A percentile compares a stretch with the other conserved stretches of the same genome.
phyloP scores from a whole-genome alignment of 2,797 vertebrate genomes.

The Scarus forsteni region DNA sequence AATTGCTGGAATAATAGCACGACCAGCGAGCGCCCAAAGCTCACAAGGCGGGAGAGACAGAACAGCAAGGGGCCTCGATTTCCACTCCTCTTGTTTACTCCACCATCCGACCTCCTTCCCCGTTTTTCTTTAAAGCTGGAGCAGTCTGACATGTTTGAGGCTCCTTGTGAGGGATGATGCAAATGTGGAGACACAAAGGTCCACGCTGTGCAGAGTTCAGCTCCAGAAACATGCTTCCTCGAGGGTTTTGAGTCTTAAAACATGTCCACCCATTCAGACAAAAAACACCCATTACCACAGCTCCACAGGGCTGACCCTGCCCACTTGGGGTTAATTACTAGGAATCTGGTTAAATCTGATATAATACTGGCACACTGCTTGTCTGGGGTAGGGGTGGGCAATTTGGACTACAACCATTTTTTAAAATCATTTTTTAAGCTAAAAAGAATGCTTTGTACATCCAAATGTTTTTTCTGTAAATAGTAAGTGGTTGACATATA shows the following conservation, averaged over 20 bases:
- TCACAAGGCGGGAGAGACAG: constrained; percentile 29
- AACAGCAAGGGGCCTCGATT: constrained; percentile 51
- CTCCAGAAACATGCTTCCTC: constrained; percentile 42
- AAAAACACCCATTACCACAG: constrained; percentile 85
- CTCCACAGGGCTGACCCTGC: constrained; percentile 65
- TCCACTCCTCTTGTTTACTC: constrained; percentile 48
- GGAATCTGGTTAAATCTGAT: constrained; percentile 81
- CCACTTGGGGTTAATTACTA: constrained; percentile 78
- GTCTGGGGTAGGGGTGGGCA: constrained; percentile 49
- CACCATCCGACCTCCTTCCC: constrained; percentile 23
- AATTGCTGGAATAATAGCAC: constrained; percentile 60
- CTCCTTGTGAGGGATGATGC: constrained; percentile 50
- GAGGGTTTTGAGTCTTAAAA: constrained; percentile 70
- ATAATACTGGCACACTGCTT: constrained; percentile 63
- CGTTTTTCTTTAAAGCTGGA: constrained; percentile 47
- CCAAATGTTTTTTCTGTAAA: no score
- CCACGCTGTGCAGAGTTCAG: constrained; percentile 37
- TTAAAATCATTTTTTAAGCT: no score
- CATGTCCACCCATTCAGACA: constrained; percentile 84
- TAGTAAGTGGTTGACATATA: no score
- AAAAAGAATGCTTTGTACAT: no score
- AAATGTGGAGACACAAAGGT: constrained; percentile 37
- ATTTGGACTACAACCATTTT: no score
- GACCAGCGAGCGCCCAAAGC: constrained; percentile 43
- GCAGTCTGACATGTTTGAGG: constrained; percentile 49